Evolutionary conservation across 2,888 invertebrate genomes (phyloP).

Genomic region (Geotrupes spiniger): DNA sequence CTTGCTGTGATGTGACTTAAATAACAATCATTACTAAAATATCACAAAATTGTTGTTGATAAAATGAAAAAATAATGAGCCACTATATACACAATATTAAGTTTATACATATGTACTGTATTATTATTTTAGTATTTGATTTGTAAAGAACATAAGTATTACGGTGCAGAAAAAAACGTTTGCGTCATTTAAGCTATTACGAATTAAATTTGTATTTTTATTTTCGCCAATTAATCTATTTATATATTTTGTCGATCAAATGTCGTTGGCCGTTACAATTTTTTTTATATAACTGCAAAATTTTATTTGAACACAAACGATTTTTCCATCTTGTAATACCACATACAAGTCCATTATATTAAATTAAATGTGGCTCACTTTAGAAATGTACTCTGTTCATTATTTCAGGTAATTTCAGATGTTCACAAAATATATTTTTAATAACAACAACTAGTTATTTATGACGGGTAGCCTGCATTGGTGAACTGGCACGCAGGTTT

Average conservation of each 20-base stretch:
- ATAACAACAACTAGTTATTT: conserved; percentile 50
- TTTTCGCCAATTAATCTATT: no score
- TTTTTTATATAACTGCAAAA: no score
- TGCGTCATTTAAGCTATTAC: conserved; percentile 1
- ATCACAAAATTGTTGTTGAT: conserved; percentile 58
- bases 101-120: conserved; percentile 37
- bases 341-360: conserved; percentile 25
- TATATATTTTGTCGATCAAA: no score
- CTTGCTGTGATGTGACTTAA: conserved; percentile 55
- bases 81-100: conserved; percentile 45
- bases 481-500: conserved; percentile 32
- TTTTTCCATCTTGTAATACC: conserved; percentile 20
- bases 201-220: conserved; percentile 12
- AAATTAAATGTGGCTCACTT: conserved; percentile 34
- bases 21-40: conserved; percentile 58
- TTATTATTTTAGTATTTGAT: conserved; percentile 26
- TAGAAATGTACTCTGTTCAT: conserved; percentile 40
- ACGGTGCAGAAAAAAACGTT: conserved; percentile 5
- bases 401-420: conserved; percentile 48
- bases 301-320: not conserved
- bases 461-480: conserved; percentile 45
- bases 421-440: conserved; percentile 48
- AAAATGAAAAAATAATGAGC: conserved; percentile 55
- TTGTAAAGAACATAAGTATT: conserved; percentile 11
- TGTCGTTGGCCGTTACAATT: no score